These are phyloP conservation scores for Meriones psammophilus DNA, from an alignment of 2,797 vertebrate genomes.

Conservation along the genomic window DNA sequence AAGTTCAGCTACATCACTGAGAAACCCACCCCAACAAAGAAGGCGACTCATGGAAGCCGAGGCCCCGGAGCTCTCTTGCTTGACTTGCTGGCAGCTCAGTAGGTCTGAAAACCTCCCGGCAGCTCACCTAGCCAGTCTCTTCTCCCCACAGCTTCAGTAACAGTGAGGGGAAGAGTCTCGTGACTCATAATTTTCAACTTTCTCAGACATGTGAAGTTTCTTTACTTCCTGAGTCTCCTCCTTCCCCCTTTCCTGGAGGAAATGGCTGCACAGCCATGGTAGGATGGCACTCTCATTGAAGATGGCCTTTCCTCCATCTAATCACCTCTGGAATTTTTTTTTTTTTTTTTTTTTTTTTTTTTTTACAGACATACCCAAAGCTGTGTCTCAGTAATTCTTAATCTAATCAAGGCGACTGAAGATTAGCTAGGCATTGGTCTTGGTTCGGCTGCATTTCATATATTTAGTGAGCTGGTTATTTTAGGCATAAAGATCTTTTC, in stretches of 20 bases:
- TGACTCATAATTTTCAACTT: background rate
- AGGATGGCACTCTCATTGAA: background rate
- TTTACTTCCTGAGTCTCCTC: background rate
- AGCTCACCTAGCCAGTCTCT: background rate
- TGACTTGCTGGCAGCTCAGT: background rate
- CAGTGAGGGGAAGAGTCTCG: background rate
- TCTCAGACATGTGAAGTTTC: background rate
- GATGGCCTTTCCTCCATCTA: background rate
- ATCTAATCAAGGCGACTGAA: background rate
- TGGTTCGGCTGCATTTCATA: background rate
- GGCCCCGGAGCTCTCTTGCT: no score
- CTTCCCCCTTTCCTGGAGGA: background rate
- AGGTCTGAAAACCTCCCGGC: background rate
- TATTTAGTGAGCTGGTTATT: conserved; percentile 11
- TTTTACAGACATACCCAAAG: background rate
- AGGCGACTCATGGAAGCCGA: background rate
- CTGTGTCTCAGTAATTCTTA: background rate
- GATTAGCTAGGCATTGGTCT: background rate
- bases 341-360: no score
- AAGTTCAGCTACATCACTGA: background rate
- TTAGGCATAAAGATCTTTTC: background rate
- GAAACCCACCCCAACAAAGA: no score
- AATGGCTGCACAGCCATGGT: background rate
- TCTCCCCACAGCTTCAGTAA: background rate
- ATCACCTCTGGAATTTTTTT: background rate